phyloP scores from a whole-genome alignment of 2,797 vertebrate species.

The Notamacropus eugenii region DNA sequence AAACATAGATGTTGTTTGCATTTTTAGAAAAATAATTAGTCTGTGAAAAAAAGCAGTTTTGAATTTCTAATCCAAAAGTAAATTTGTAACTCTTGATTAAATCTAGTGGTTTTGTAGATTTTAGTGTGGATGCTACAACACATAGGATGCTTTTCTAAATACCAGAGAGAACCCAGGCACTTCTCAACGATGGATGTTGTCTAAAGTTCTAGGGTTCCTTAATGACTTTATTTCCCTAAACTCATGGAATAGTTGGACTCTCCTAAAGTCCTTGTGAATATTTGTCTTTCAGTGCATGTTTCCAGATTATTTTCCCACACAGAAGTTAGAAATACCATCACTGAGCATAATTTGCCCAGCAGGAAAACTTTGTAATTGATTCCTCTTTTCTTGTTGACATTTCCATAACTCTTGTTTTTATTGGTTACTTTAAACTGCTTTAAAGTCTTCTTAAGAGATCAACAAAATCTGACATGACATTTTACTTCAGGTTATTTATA shows the following conservation, averaged over 20 bases:
- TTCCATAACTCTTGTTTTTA: background rate
- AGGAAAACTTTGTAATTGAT: background rate
- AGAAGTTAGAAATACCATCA: background rate
- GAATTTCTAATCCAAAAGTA: background rate
- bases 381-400: background rate
- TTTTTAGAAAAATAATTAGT: slow-evolving; percentile 21
- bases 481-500: background rate
- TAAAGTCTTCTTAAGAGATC: background rate
- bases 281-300: background rate
- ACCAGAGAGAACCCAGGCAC: background rate
- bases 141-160: background rate
- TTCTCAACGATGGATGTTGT: background rate
- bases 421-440: background rate
- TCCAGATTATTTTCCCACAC: background rate
- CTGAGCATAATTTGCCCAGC: background rate
- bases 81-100: background rate
- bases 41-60: background rate
- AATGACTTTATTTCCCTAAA: background rate
- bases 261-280: background rate
- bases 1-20: slow-evolving; percentile 53
- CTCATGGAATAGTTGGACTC: background rate
- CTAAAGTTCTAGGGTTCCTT: background rate
- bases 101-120: background rate
- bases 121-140: background rate
- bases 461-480: background rate